Base-by-base conservation (phyloP, 2,113 vertebrate genomes). In the Chrysemys picta region DNA sequence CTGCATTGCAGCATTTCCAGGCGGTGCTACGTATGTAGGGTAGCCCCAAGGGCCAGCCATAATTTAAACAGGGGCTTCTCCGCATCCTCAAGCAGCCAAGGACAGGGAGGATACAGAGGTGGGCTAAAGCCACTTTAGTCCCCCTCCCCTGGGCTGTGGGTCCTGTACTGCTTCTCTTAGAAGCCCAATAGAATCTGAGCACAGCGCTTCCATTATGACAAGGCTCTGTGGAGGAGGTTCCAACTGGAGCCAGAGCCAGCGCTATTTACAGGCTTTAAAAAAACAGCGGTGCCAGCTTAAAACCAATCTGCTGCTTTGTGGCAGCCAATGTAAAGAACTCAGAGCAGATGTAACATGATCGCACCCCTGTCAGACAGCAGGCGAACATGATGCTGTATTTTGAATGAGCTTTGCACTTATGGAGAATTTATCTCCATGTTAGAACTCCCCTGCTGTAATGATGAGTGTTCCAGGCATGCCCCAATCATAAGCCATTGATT, bases 361-460 rank as follows among this genome's bases (percentile, higher is more conserved):
- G 47, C 0, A 21, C 45, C 2, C 12, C 3, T 16, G 31, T 27
- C 14, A 35, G 75, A 24, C 3, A 4, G 3, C 4, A 1, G 0
- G 0, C 2, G 10, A 13, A 42, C 8, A 10, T n/a, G 13, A 0
- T 11, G 8, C 52, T 76, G 27, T 0, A 0, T 5, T 3, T 31
- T 19, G 75, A 42, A 9, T 2, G 8, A n/a, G 2, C 52, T 93
- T 35, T 79, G 38, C 2, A 3, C n/a, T 65, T 85, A 31, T 47
- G 14, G 81, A 19, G 1, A 1, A 0, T 1, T 42, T 56, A 11
- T 3, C 21, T 84, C 10, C 21, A 57, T 49, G 5, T 2, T 47
- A 65, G 53, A 92, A 8, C 29, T 75, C 62, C 12, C 24, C 49
- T 87, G 31, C 1, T 4, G 35, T 19, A 10, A 38, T 22, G n/a